A percentile compares a stretch with the other conserved stretches of the same genome.
Evolutionary conservation across 1,140 invertebrate species (phyloP).

Genomic region (Myzus persicae): DNA sequence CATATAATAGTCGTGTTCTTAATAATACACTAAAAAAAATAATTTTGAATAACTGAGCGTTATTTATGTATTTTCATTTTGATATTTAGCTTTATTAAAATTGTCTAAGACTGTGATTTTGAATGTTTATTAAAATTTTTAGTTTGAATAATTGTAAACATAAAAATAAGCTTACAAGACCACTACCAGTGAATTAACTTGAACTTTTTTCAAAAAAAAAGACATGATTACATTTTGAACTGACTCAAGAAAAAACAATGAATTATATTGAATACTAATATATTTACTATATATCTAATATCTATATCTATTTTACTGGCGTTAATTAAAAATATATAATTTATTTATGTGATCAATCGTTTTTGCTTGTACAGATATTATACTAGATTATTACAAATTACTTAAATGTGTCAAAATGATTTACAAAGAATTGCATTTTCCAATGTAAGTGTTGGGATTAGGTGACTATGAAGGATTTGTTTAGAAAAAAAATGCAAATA

Average conservation of each 20-base stretch:
- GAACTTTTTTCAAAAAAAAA: not conserved
- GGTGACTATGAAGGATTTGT: not conserved
- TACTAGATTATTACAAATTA: not conserved
- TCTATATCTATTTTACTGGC: not conserved
- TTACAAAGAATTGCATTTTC: not conserved
- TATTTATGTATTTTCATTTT: not conserved
- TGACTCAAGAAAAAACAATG: not conserved
- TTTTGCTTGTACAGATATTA: not conserved
- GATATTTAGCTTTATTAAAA: not conserved
- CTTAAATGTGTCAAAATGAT: not conserved
- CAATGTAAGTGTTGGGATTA: not conserved
- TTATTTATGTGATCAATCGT: not conserved
- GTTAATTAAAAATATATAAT: not conserved
- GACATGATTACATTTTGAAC: not conserved
- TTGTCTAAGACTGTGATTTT: not conserved
- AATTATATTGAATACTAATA: not conserved
- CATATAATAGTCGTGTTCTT: not conserved
- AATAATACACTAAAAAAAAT: not conserved
- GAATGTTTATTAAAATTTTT: not conserved
- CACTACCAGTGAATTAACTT: not conserved
- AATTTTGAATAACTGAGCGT: not conserved
- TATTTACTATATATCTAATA: not conserved
- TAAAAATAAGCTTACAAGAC: not conserved
- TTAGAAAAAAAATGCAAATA: not conserved
- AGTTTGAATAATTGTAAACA: too few relatives aligned